phyloP scores from a whole-genome alignment of 1,140 invertebrate species.

The Euborellia annulipes region DNA sequence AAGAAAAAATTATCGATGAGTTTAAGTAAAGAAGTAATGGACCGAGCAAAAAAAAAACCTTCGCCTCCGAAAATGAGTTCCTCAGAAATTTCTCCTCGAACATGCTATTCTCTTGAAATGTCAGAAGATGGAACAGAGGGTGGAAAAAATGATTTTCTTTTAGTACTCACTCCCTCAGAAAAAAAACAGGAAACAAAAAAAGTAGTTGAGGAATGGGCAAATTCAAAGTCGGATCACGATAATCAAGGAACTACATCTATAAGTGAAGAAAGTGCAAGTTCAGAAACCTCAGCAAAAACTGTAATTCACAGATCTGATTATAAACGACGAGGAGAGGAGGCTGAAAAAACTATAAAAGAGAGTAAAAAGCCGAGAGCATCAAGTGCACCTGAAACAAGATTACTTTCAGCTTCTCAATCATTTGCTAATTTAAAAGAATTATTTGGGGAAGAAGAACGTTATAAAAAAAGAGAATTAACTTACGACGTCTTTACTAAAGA shows the following conservation, averaged over 20 bases:
- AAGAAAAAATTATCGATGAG: slow-evolving; percentile 54
- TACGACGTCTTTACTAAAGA: too few species aligned
- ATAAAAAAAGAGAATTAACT: too few species aligned
- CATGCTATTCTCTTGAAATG: slow-evolving; percentile 35
- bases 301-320: slow-evolving; percentile 30
- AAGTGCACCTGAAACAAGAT: slow-evolving; percentile 16
- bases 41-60: slow-evolving; percentile 32
- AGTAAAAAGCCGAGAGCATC: neutral
- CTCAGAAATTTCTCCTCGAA: slow-evolving; percentile 27
- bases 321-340: slow-evolving; percentile 4
- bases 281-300: slow-evolving; percentile 47
- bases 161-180: slow-evolving; percentile 31
- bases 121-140: slow-evolving; percentile 27
- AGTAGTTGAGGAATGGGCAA: slow-evolving; percentile 31
- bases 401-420: slow-evolving; percentile 42
- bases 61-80: neutral
- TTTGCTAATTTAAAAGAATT: slow-evolving; percentile 58
- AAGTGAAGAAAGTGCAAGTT: slow-evolving; percentile 49
- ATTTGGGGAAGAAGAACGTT: slow-evolving; percentile 48
- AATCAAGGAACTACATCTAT: slow-evolving; percentile 25
- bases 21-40: slow-evolving; percentile 52
- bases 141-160: slow-evolving; percentile 30
- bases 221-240: slow-evolving; percentile 2
- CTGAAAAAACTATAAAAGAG: slow-evolving; percentile 19
- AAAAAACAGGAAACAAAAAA: slow-evolving; percentile 28